Evolutionary conservation across 1,140 invertebrate genomes (phyloP), one percentile per base, ranked within the genome.

Genomic region (Brachystomella parvula): DNA sequence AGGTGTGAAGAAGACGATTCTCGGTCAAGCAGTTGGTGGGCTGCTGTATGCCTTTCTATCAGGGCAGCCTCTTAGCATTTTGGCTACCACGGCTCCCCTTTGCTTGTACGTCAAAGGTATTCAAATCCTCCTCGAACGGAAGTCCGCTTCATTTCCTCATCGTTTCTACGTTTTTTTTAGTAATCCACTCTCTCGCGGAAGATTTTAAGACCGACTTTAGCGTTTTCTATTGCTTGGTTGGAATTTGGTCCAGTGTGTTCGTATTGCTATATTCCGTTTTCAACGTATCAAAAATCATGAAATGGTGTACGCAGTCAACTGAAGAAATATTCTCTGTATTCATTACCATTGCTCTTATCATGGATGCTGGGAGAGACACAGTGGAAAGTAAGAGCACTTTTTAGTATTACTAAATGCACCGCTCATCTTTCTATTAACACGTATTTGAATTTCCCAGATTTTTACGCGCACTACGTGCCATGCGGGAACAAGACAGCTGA

Each of bases 291-390:
- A 81, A 80, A 66, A 75, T 86, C 30, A 86, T 86, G 84, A 81
- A 81, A 72, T 84, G 81, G 77, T 85, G 82, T n/a, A 84, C 85
- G 39, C 79, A 83, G 65, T 85, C 84, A 21, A 84, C 83, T 30
- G 84, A 86, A 75, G 84, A 86, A 77, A 86, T 86, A 65, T 86
- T 86, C 75, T 83, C 83, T 30, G 74, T 85, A 31, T 86, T 86
- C 75, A 85, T 86, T 63, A 82, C 82, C 58, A 83, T 86, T 69
- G 84, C 84, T 39, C 85, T 86, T 73, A 79, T 79, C 68, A 82
- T 83, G 17, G 85, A 86, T 75, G 82, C 83, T 64, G 79, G 81
- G 49, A 79, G 78, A 74, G 82, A 84, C 70, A 75, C 81, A 30
- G 73, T 79, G 67, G 76, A 80, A 74, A 81, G 82, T 82, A 56